Conservation (phyloP, 2,888 invertebrate species). For the Steromphala cineraria region DNA sequence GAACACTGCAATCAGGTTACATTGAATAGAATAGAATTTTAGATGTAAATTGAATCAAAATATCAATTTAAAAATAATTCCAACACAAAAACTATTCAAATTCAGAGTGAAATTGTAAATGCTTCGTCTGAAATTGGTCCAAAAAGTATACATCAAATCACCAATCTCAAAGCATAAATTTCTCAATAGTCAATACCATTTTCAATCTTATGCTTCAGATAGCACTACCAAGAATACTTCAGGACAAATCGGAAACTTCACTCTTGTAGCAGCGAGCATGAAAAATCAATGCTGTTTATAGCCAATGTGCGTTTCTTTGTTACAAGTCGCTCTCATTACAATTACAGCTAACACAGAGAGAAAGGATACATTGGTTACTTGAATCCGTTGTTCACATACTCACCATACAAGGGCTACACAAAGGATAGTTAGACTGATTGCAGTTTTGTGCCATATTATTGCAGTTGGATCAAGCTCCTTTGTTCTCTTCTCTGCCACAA, state of each 20-base stretch:
- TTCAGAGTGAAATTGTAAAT: too few relatives aligned
- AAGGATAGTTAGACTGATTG: conserved; percentile 42
- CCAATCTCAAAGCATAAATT: too few relatives aligned
- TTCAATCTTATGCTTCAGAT: too few relatives aligned
- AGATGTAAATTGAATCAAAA: too few relatives aligned
- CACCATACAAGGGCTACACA: conserved; percentile 47
- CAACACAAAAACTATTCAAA: too few relatives aligned
- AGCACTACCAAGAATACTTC: too few relatives aligned
- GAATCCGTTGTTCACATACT: conserved; percentile 24
- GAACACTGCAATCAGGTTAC: not conserved
- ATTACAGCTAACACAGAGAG: not conserved
- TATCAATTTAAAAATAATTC: too few relatives aligned
- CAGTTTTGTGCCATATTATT: conserved; percentile 45
- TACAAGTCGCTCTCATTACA: not conserved
- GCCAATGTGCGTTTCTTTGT: conserved; percentile 9
- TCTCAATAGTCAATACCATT: too few relatives aligned
- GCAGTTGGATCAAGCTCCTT: conserved; percentile 32
- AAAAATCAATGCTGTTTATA: conserved; percentile 14
- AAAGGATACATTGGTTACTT: not conserved
- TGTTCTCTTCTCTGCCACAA: conserved; percentile 28
- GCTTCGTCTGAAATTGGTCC: too few relatives aligned
- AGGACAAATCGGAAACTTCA: not conserved
- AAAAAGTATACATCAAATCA: too few relatives aligned
- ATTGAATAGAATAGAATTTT: too few relatives aligned
- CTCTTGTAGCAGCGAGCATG: not conserved